Evolutionary conservation across 2,888 invertebrate species (phyloP).

Genomic region (Dasypogon diadema): DNA sequence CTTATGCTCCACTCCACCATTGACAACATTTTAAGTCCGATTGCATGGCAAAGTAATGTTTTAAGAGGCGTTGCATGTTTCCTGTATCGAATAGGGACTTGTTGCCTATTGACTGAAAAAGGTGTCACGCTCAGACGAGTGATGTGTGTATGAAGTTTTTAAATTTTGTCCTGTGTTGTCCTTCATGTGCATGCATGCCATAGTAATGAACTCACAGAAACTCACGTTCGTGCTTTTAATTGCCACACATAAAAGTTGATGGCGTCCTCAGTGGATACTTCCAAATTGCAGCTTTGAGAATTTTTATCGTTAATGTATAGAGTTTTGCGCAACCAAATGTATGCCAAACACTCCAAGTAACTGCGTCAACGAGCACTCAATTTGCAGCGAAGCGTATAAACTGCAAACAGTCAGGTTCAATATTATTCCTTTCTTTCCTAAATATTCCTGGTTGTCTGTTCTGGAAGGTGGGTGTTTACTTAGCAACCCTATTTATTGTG

Average conservation of each 20-base stretch:
- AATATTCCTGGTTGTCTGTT: not conserved
- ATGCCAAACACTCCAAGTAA: conserved; percentile 5
- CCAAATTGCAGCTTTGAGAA: not conserved
- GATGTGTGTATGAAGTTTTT: not conserved
- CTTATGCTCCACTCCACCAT: not conserved
- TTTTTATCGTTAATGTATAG: not conserved
- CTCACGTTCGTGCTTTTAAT: too few species aligned
- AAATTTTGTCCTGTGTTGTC: not conserved
- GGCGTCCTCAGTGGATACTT: not conserved
- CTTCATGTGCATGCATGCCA: not conserved
- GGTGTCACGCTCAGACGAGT: conserved; percentile 39
- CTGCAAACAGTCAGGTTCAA: conserved; percentile 37
- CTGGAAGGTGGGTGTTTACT: conserved; percentile 28
- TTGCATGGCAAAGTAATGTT: conserved; percentile 32
- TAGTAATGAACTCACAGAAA: too few species aligned
- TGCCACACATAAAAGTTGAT: not conserved
- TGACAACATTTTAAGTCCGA: conserved; percentile 21
- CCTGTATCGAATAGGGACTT: conserved; percentile 14
- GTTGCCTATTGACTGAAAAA: not conserved
- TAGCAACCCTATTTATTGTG: conserved; percentile 29
- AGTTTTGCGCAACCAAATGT: too few species aligned
- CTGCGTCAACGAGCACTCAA: conserved; percentile 43
- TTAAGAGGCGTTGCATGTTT: not conserved
- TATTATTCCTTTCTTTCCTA: conserved; percentile 24
- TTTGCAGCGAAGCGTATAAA: conserved; percentile 33